Evolutionary conservation across 2,797 vertebrate species (phyloP).

Genomic region (Catamblyrhynchus diadema): DNA sequence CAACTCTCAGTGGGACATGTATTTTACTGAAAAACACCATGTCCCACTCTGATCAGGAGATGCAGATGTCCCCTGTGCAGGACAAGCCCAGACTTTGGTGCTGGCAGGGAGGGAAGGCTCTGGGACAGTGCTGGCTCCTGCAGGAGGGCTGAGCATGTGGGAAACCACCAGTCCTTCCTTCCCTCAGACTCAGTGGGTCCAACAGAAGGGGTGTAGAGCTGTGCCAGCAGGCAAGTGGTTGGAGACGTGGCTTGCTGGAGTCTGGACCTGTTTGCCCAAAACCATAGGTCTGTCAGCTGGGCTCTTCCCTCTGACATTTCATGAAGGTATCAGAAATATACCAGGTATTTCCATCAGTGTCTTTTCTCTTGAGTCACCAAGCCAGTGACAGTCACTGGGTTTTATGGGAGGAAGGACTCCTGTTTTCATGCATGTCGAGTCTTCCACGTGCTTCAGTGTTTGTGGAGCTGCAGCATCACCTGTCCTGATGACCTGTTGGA

Average conservation of each 20-base stretch:
- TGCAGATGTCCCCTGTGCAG: background rate
- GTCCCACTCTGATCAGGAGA: background rate
- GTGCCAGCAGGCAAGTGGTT: background rate
- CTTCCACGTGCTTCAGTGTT: fast-evolving
- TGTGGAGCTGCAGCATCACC: background rate
- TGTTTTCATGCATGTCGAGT: fast-evolving
- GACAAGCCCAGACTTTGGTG: background rate
- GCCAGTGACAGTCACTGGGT: background rate
- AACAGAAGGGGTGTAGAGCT: background rate
- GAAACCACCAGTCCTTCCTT: background rate
- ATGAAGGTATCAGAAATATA: fast-evolving
- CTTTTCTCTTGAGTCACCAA: background rate
- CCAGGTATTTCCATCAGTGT: background rate
- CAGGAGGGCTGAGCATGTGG: fast-evolving
- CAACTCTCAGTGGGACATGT: background rate
- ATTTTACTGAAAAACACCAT: background rate
- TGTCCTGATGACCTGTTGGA: background rate
- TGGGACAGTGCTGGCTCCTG: background rate
- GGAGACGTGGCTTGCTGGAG: background rate
- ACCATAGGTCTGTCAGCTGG: background rate
- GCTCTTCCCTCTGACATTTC: background rate
- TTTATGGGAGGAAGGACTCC: background rate
- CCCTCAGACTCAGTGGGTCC: fast-evolving
- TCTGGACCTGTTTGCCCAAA: background rate
- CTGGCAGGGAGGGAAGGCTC: background rate